These are phyloP conservation scores for Numenius arquata DNA, from an alignment of 2,113 vertebrate species.

Conservation along the genomic window DNA sequence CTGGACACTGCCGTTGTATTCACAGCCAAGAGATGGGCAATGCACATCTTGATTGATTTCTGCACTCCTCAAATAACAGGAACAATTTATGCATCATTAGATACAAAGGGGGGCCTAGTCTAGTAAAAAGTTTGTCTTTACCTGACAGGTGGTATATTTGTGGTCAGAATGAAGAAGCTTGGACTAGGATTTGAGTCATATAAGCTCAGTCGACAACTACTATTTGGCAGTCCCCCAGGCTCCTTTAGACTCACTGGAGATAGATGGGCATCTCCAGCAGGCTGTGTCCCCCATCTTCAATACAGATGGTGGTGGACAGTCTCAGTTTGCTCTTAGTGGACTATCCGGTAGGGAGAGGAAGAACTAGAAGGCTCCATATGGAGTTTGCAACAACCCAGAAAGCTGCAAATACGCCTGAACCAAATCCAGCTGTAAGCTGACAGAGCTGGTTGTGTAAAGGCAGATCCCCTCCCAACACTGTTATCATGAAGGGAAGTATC, in stretches of 20 bases:
- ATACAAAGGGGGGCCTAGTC: background rate
- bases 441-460: background rate
- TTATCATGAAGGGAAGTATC: background rate
- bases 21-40: background rate
- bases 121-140: background rate
- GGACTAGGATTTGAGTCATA: background rate
- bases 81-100: background rate
- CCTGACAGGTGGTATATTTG: background rate
- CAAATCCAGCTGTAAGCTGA: background rate
- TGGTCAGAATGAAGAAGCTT: background rate
- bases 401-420: background rate
- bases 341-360: background rate
- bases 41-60: background rate
- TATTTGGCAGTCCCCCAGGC: background rate
- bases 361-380: background rate
- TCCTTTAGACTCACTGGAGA: background rate
- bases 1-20: background rate
- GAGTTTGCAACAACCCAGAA: background rate
- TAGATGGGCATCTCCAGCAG: background rate
- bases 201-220: background rate
- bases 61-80: background rate
- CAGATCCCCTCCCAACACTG: too few relatives aligned
- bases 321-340: background rate
- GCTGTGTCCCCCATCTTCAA: background rate
- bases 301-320: background rate